These are phyloP conservation scores for Amphiura filiformis DNA, from an alignment of 35 echinoderm and acorn worm species.

Conservation along the genomic window DNA sequence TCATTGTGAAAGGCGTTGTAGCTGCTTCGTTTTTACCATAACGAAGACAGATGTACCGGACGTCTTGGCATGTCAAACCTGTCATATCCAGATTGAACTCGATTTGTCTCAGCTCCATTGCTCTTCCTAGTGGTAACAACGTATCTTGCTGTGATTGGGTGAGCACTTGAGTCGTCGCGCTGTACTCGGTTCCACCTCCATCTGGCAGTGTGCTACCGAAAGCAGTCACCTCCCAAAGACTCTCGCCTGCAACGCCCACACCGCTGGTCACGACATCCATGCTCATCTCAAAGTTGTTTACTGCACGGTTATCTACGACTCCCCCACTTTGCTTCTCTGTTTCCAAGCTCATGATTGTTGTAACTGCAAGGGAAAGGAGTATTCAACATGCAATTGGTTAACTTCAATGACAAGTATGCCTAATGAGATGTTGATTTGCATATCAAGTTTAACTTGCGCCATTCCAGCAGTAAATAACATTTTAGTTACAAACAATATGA, in stretches of 20 bases:
- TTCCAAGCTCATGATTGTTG: slow-evolving; percentile 17
- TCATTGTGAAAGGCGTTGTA: slow-evolving; percentile 49
- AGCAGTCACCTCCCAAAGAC: slow-evolving; percentile 69
- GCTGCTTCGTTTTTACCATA: slow-evolving; percentile 48
- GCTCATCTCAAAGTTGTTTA: slow-evolving; percentile 38
- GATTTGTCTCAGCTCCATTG: slow-evolving; percentile 52
- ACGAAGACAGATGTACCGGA: slow-evolving; percentile 71
- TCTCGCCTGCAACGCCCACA: slow-evolving; percentile 60
- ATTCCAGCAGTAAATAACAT: no score
- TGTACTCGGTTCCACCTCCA: slow-evolving; percentile 45
- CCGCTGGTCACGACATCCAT: slow-evolving; percentile 26
- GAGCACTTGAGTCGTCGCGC: slow-evolving; percentile 52
- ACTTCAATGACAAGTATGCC: no score
- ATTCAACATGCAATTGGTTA: no score
- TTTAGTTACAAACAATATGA: no score
- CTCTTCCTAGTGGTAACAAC: slow-evolving; percentile 35
- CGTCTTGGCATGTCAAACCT: slow-evolving; percentile 58
- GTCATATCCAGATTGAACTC: slow-evolving; percentile 86
- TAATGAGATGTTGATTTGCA: no score
- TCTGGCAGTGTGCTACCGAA: slow-evolving; percentile 45
- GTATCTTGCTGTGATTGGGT: slow-evolving; percentile 67
- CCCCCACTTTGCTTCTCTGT: slow-evolving; percentile 37
- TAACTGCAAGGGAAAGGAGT: not conserved
- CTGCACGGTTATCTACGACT: slow-evolving; percentile 21
- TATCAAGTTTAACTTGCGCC: no score